These are phyloP conservation scores for Drosophila sproati DNA, from an alignment of 1,140 invertebrate genomes.

Conservation along the genomic window DNA sequence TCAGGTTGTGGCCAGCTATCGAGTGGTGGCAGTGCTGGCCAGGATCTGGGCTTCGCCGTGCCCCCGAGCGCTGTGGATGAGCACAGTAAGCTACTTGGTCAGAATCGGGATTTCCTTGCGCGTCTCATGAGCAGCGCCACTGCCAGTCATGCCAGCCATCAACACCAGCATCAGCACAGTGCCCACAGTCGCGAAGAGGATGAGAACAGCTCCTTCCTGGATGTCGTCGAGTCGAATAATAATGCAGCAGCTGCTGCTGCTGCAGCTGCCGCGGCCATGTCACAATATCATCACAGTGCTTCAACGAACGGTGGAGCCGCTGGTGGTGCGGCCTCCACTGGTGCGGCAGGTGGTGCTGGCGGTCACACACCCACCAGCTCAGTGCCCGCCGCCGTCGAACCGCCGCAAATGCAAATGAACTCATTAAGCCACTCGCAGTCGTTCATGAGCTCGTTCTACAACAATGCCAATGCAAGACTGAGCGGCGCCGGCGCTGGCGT, in stretches of 20 bases:
- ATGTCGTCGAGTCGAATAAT: constrained; percentile 83
- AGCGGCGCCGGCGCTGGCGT: constrained; percentile 54
- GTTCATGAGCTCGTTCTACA: constrained; percentile 84
- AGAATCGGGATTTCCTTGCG: constrained; percentile 80
- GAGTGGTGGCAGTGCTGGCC: constrained; percentile 28
- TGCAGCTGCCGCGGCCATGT: constrained; percentile 71
- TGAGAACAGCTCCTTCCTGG: constrained; percentile 82
- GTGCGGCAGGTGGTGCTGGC: constrained; percentile 25
- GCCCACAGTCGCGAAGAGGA: constrained; percentile 75
- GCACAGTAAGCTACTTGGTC: constrained; percentile 76
- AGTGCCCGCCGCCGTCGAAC: constrained; percentile 42
- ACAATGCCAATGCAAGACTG: constrained; percentile 80
- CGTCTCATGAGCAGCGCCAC: constrained; percentile 79
- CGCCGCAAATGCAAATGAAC: constrained; percentile 81
- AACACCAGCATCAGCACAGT: constrained; percentile 71
- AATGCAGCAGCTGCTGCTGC: constrained; percentile 64
- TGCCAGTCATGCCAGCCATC: constrained; percentile 63
- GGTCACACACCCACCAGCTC: constrained; percentile 29
- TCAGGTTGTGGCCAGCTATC: constrained; percentile 41
- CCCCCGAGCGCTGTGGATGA: constrained; percentile 73
- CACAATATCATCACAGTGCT: constrained; percentile 70
- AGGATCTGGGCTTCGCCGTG: constrained; percentile 74
- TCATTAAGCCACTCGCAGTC: constrained; percentile 79
- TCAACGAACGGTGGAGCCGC: constrained; percentile 26
- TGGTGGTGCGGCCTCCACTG: constrained; percentile 11